Percentiles rank a stretch among this genome's conserved stretches.
These are phyloP conservation scores for Camponotus fellah DNA, from an alignment of 2,888 invertebrate genomes.

Conservation along the genomic window DNA sequence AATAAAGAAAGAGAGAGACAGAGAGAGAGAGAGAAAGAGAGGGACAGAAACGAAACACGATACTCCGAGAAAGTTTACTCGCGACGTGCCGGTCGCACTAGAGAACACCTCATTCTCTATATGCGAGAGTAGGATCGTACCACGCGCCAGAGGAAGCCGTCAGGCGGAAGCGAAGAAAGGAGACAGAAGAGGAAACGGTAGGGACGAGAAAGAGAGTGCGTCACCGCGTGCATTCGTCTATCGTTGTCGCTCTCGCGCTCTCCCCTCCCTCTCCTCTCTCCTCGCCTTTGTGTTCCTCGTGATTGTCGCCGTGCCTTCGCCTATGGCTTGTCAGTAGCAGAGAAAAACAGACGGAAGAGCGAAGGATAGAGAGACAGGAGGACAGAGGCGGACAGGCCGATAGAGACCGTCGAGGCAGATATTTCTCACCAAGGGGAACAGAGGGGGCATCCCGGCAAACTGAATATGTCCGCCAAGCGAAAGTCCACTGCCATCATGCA, in stretches of 20 bases:
- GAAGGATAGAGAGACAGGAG: conserved; percentile 35
- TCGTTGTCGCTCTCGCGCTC: conserved; percentile 15
- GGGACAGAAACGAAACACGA: conserved; percentile 34
- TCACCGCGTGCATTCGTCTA: conserved; percentile 26
- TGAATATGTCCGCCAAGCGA: conserved; percentile 91
- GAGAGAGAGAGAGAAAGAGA: conserved; percentile 39
- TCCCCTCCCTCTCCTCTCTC: background rate
- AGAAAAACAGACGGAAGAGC: conserved; percentile 53
- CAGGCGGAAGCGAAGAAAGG: conserved; percentile 31
- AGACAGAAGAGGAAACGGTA: conserved; percentile 13
- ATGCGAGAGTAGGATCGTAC: conserved; percentile 40
- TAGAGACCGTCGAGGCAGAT: conserved; percentile 56
- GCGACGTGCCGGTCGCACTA: conserved; percentile 50
- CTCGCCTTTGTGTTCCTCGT: conserved; percentile 54
- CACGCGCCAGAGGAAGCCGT: conserved; percentile 41
- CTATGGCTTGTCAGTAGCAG: conserved; percentile 54
- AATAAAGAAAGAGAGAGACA: conserved; percentile 43
- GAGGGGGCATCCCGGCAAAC: conserved; percentile 65
- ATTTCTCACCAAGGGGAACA: conserved; percentile 66
- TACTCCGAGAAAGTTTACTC: conserved; percentile 52
- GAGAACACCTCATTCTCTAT: conserved; percentile 47
- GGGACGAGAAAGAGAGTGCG: background rate
- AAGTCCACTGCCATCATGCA: conserved; percentile 92
- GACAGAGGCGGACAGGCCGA: conserved; percentile 43
- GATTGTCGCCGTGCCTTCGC: conserved; percentile 58